A percentile compares a stretch with the other conserved stretches of the same genome.
Conservation (phyloP, 2,113 vertebrate species). For the Urocitellus parryii region DNA sequence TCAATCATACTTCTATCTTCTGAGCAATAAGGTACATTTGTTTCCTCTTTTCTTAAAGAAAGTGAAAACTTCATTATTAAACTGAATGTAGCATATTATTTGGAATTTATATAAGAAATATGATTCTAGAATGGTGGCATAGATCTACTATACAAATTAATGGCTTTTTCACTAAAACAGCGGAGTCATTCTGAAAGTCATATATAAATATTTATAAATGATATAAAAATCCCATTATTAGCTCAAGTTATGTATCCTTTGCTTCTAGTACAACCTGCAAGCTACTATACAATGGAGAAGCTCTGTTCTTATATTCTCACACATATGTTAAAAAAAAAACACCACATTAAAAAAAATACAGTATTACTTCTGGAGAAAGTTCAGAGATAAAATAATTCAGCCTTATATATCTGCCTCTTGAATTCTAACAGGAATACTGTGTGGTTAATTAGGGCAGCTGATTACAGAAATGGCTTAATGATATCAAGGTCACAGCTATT, state of each 20-base stretch:
- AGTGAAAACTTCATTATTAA: slow-evolving; percentile 45
- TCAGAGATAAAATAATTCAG: slow-evolving; percentile 48
- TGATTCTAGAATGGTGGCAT: neutral
- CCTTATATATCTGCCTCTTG: neutral
- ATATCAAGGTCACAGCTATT: neutral
- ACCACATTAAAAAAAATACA: slow-evolving; percentile 50
- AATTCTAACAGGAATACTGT: neutral
- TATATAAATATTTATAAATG: slow-evolving; percentile 28
- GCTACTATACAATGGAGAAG: neutral
- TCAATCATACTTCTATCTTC: slow-evolving; percentile 31
- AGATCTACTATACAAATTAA: slow-evolving; percentile 17
- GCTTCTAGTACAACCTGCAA: neutral
- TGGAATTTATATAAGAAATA: slow-evolving; percentile 65
- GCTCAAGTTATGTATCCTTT: slow-evolving; percentile 42
- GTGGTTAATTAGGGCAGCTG: neutral
- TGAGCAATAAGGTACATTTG: slow-evolving; percentile 51
- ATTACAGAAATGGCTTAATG: slow-evolving; percentile 10
- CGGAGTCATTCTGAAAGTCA: slow-evolving; percentile 44
- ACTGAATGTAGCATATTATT: slow-evolving; percentile 18
- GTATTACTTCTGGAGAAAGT: neutral
- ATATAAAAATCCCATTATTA: slow-evolving; percentile 46
- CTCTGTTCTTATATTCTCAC: neutral
- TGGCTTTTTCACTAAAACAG: slow-evolving; percentile 45
- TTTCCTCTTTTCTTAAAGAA: slow-evolving; percentile 60
- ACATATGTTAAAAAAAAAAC: neutral